A percentile compares a stretch with the other conserved stretches of the same genome.
Conservation (phyloP, 1,140 invertebrate genomes). For the Scylla paramamosain region DNA sequence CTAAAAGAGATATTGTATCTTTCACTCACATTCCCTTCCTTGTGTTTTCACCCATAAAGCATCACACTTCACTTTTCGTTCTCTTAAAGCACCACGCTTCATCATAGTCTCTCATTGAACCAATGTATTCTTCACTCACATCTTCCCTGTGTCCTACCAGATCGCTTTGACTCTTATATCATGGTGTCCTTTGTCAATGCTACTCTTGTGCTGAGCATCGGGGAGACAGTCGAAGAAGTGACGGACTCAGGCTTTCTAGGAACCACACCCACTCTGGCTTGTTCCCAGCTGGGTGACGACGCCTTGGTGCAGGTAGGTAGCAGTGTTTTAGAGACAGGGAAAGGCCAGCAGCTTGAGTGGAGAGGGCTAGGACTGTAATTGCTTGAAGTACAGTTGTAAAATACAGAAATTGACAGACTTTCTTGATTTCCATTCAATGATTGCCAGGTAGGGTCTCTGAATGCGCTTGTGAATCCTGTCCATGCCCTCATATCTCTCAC, state of each 20-base stretch:
- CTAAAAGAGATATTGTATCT: too few relatives aligned
- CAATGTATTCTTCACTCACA: not conserved
- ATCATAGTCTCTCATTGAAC: too few relatives aligned
- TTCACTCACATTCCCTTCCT: too few relatives aligned
- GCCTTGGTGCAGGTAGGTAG: slow-evolving; percentile 94
- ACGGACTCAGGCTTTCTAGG: slow-evolving; percentile 99
- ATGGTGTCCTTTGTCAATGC: slow-evolving; percentile 99
- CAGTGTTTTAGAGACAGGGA: not conserved
- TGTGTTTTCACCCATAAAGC: too few relatives aligned
- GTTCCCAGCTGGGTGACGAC: slow-evolving; percentile 98
- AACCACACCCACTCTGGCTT: slow-evolving; percentile 98
- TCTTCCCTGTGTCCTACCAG: slow-evolving; percentile 57
- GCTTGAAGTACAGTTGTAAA: too few relatives aligned
- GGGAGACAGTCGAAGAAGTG: slow-evolving; percentile 99
- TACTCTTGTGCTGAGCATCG: slow-evolving; percentile 98
- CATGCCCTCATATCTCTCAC: too few relatives aligned
- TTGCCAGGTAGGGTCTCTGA: too few relatives aligned
- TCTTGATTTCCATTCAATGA: too few relatives aligned
- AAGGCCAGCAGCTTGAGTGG: not conserved
- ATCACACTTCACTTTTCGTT: too few relatives aligned
- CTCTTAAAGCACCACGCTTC: too few relatives aligned
- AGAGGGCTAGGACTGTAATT: not conserved
- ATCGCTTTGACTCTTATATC: slow-evolving; percentile 97
- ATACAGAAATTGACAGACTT: too few relatives aligned
- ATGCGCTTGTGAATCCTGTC: too few relatives aligned